These are phyloP conservation scores for Gandaritis pyraliata DNA, from an alignment of 2,888 invertebrate species.

Conservation along the genomic window DNA sequence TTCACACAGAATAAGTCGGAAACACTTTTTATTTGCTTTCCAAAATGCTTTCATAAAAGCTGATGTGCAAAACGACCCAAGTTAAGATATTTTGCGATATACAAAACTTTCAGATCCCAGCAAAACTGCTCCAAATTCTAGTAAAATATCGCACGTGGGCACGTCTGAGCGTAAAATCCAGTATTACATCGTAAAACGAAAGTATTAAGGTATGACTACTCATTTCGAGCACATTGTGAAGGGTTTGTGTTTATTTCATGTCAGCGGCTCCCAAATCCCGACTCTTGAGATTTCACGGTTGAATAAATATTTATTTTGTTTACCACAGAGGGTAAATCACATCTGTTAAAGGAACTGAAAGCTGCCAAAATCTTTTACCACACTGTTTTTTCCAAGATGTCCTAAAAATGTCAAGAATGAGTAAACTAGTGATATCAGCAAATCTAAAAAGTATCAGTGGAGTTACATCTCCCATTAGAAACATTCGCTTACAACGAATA, in stretches of 20 bases:
- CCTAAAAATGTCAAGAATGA: too few relatives aligned
- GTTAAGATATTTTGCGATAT: too few relatives aligned
- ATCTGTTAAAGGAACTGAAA: too few relatives aligned
- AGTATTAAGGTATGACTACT: not conserved
- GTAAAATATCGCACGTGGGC: not conserved
- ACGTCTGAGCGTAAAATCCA: not conserved
- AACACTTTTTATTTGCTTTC: too few relatives aligned
- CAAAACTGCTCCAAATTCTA: not conserved
- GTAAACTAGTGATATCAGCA: too few relatives aligned
- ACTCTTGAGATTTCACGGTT: constrained; percentile 7
- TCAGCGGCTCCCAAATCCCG: not conserved
- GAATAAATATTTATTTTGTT: constrained; percentile 1
- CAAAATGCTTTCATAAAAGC: too few relatives aligned
- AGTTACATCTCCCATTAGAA: not conserved
- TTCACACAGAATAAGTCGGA: too few relatives aligned
- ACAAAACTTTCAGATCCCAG: not conserved
- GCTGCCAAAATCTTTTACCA: too few relatives aligned
- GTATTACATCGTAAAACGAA: constrained; percentile 5
- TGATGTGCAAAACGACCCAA: too few relatives aligned
- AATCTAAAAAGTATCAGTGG: not conserved
- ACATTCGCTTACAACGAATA: not conserved
- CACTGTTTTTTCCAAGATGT: too few relatives aligned
- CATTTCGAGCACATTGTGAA: constrained; percentile 7
- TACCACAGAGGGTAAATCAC: not conserved
- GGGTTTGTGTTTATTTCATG: constrained; percentile 9